phyloP scores from a whole-genome alignment of 2,888 invertebrate species.

The Spisula subtruncata region DNA sequence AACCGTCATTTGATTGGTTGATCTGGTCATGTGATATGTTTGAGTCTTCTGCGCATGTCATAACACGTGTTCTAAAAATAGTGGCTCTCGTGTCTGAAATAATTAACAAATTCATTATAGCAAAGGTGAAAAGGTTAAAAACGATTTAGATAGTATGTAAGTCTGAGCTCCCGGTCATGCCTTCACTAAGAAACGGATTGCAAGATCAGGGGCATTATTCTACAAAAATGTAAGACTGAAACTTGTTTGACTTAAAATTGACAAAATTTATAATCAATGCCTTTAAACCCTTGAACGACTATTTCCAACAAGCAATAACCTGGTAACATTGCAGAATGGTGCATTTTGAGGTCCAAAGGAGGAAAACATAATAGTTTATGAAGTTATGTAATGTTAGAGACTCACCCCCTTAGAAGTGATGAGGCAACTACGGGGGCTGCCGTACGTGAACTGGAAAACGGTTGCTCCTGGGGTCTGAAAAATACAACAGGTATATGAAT shows the following conservation, averaged over 20 bases:
- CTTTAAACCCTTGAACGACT: too few relatives aligned
- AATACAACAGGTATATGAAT: background rate
- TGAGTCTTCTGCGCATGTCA: background rate
- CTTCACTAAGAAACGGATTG: too few relatives aligned
- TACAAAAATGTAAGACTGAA: too few relatives aligned
- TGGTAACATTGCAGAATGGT: too few relatives aligned
- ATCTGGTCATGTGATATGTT: background rate
- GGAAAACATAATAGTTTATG: too few relatives aligned
- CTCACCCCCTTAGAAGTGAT: background rate
- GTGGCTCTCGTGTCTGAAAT: slow-evolving; percentile 32
- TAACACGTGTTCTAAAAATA: slow-evolving; percentile 28
- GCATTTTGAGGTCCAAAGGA: too few relatives aligned
- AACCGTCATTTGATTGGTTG: background rate
- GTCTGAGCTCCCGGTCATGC: background rate
- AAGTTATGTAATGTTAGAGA: too few relatives aligned
- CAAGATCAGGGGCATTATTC: too few relatives aligned
- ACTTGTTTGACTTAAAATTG: too few relatives aligned
- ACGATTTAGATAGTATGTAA: background rate
- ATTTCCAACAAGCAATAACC: too few relatives aligned
- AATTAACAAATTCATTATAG: background rate
- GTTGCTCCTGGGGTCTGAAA: background rate
- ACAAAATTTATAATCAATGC: too few relatives aligned
- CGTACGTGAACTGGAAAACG: background rate
- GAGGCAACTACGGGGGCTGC: background rate
- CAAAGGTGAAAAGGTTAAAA: background rate